Conservation (phyloP, 2,888 invertebrate genomes). For the Drosophila anceps region DNA sequence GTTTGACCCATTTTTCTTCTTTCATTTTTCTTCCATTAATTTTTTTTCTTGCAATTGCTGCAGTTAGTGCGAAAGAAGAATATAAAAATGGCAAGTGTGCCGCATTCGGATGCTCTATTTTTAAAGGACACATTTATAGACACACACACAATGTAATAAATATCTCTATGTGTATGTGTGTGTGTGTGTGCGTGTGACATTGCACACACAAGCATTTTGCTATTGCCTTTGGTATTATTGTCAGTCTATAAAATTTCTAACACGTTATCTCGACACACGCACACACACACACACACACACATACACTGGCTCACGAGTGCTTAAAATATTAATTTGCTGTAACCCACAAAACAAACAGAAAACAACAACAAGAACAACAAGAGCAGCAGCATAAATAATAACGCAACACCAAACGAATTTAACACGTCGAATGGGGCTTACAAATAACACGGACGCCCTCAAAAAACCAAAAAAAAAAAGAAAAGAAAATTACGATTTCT, state of each 20-base stretch:
- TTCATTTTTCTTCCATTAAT: too few species aligned
- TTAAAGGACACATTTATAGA: conserved; percentile 20
- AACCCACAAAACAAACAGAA: background rate
- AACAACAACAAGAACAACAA: background rate
- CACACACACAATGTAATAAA: background rate
- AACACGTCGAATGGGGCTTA: conserved; percentile 26
- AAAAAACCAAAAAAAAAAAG: background rate
- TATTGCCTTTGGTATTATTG: conserved; percentile 3
- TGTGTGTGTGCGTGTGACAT: conserved; percentile 32
- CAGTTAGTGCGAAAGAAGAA: conserved; percentile 19
- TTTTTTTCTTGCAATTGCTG: conserved; percentile 32
- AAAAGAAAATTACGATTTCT: conserved; percentile 25
- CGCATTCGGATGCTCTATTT: conserved; percentile 24
- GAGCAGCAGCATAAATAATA: conserved; percentile 9
- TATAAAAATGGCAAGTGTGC: conserved; percentile 26
- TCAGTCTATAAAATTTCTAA: conserved; percentile 9
- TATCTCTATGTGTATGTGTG: background rate
- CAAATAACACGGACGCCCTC: conserved; percentile 34
- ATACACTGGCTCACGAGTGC: conserved; percentile 3
- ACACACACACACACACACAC: conserved; percentile 2
- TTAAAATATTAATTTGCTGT: conserved; percentile 8
- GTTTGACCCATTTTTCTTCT: conserved; percentile 56
- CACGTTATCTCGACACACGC: background rate
- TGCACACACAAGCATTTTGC: conserved; percentile 25
- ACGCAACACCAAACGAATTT: conserved; percentile 25